Evolutionary conservation across 2,797 vertebrate genomes (phyloP), one percentile per base, ranked within the genome.

Genomic region (Lacerta bilineata): DNA sequence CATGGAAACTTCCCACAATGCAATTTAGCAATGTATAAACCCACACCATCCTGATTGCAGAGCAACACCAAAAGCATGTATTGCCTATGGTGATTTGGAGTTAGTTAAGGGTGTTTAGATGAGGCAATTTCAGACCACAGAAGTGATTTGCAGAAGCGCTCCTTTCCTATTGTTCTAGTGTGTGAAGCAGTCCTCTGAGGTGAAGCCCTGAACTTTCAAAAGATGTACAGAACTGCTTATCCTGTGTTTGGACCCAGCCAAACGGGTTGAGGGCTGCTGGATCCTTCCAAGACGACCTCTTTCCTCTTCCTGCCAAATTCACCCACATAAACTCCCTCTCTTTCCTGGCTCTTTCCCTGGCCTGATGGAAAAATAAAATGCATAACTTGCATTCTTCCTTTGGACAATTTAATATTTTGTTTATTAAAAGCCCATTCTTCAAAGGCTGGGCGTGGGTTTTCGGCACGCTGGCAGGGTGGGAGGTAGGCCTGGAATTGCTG

Each of bases 361-460:
- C 27, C 83, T 82, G 71, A 61, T 85, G 87, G 86, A 85, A 90
- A 84, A 90, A 88, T 90, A 78, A 85, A 81, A 85, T 33, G 39
- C 78, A 88, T 90, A 81, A 41, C 82, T 90, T 46, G 46, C 72
- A 88, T 90, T 90, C 86, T 85, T 88, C 78, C 75, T 36, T 64
- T 23, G 20, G 83, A 85, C 78, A 82, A 33, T 66, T 76, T 85
- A 89, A 89, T 89, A 76, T 85, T 85, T 89, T 85, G 88, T 82
- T 77, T 88, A 81, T 85, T 77, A 77, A 85, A 82, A 77, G 29
- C 59, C 83, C 25, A 18, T 79, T 85, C 86, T 89, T 89, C 88
- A 89, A 89, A 89, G 88, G 59, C 72, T 81, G 88, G 83, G 41
- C 61, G 59, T 85, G 43, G 83, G 59, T 89, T 85, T 89, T 81